A percentile compares a stretch with the other conserved stretches of the same genome.
Conservation (phyloP, 2,113 vertebrate species). For the Otocyon megalotis region DNA sequence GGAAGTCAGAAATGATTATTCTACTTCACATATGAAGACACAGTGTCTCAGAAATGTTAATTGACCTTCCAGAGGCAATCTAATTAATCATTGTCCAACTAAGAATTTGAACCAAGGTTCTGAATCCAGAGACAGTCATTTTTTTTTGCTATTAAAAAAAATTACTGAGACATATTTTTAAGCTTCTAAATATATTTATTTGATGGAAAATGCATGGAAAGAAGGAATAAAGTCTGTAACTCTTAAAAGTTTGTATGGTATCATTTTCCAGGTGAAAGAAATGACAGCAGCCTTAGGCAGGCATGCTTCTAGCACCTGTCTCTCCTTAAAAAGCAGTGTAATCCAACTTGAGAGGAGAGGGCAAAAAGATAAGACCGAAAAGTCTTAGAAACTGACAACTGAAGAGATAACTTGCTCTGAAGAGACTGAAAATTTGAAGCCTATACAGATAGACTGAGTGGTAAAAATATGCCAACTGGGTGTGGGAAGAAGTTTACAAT, state of each 20-base stretch:
- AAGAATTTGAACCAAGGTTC: background rate
- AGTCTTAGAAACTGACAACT: constrained; percentile 43
- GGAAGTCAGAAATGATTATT: constrained; percentile 28
- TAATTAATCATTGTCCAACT: constrained; percentile 31
- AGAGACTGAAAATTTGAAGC: background rate
- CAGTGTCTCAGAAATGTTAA: background rate
- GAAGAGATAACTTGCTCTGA: background rate
- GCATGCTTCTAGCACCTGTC: background rate
- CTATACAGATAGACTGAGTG: background rate
- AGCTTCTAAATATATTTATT: constrained; percentile 60
- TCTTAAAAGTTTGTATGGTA: constrained; percentile 35
- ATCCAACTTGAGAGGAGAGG: constrained; percentile 55
- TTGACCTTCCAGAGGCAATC: background rate
- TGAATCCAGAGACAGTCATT: background rate
- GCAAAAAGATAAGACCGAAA: constrained; percentile 20
- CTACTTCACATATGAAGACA: background rate
- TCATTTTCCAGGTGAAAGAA: constrained; percentile 17
- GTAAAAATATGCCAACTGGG: background rate
- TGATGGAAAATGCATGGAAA: constrained; percentile 50
- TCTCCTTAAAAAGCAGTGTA: constrained; percentile 34
- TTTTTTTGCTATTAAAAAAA: background rate
- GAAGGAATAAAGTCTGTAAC: constrained; percentile 27
- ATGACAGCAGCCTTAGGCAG: constrained; percentile 69
- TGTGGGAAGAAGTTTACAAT: background rate
- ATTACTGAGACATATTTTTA: constrained; percentile 23